Conservation (phyloP, 2,888 invertebrate species). For the Cepaea hortensis region DNA sequence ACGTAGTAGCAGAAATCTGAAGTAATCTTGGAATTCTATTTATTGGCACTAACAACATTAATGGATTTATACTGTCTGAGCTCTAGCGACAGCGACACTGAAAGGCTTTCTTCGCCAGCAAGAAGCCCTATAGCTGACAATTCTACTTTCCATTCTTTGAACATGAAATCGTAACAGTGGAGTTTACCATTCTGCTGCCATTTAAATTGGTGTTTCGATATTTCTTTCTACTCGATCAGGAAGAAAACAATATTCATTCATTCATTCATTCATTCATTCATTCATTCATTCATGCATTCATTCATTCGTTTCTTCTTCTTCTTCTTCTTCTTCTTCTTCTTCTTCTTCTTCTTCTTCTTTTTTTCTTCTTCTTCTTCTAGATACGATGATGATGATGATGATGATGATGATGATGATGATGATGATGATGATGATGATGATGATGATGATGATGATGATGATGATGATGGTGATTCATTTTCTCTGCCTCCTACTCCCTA, state of each 20-base stretch:
- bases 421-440: not conserved
- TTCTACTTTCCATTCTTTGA: no score
- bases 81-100: no score
- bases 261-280: not conserved
- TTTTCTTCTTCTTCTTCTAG: no score
- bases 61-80: no score
- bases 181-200: no score
- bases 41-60: no score
- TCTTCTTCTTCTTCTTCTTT: not conserved
- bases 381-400: slow-evolving; percentile 37
- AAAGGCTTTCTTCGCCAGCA: no score
- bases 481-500: not conserved
- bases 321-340: not conserved
- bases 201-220: not conserved
- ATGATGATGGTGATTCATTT: not conserved
- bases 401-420: slow-evolving; percentile 40
- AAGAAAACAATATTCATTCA: not conserved
- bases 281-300: no score
- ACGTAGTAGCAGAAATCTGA: no score
- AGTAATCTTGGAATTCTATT: no score
- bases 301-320: not conserved
- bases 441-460: not conserved
- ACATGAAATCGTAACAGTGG: no score
- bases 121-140: no score
- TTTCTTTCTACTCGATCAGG: not conserved